Conservation (phyloP, 2,113 vertebrate genomes). For the Corythornis vintsioides region DNA sequence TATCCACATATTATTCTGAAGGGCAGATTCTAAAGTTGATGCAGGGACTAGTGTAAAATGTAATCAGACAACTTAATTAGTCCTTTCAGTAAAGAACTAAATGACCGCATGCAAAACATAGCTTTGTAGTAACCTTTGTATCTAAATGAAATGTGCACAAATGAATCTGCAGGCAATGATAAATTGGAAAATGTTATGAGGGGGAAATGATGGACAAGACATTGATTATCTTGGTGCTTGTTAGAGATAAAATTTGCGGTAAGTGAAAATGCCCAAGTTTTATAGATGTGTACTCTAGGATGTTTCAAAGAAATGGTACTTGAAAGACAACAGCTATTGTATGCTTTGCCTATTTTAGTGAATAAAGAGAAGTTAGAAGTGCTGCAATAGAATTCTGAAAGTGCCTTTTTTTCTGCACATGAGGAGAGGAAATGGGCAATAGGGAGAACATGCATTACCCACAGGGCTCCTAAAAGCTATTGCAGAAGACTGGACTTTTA, state of each 20-base stretch:
- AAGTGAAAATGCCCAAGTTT: neutral
- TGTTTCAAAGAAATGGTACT: neutral
- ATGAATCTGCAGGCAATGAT: neutral
- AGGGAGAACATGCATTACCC: neutral
- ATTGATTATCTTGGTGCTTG: neutral
- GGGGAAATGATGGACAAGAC: neutral
- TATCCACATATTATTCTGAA: neutral
- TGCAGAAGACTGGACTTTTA: neutral
- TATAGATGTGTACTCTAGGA: neutral
- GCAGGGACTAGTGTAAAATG: neutral
- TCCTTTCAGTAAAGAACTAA: neutral
- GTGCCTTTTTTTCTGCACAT: neutral
- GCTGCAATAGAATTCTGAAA: neutral
- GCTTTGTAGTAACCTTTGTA: neutral
- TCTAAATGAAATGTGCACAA: neutral
- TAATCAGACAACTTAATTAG: neutral
- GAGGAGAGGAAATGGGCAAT: neutral
- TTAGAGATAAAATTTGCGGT: neutral
- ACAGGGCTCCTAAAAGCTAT: neutral
- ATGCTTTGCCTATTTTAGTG: too few species aligned
- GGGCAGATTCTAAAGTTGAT: neutral
- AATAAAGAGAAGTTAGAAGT: neutral
- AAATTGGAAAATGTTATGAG: neutral
- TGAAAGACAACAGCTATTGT: neutral
- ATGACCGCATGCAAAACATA: neutral